These are phyloP conservation scores for Hydrolagus colliei DNA, from an alignment of 2,797 vertebrate genomes.

Conservation along the genomic window DNA sequence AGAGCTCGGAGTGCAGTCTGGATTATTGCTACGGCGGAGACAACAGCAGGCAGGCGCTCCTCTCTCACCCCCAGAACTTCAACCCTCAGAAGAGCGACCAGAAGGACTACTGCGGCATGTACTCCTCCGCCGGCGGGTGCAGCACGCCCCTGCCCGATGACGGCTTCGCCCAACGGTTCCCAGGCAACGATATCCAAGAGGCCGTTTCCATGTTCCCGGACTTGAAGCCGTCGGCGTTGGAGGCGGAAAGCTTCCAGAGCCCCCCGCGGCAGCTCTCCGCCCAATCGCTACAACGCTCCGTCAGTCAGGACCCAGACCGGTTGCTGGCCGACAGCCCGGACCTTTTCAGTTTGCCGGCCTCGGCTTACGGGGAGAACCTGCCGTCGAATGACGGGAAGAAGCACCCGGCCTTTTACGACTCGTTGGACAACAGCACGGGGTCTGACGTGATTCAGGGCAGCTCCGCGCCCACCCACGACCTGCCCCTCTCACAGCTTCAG, in stretches of 20 bases:
- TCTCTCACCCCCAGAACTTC: constrained; percentile 75
- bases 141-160: constrained; percentile 60
- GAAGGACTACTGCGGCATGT: constrained; percentile 90
- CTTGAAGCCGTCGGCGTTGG: constrained; percentile 46
- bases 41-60: constrained; percentile 90
- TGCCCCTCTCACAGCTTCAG: constrained; percentile 70
- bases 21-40: constrained; percentile 92
- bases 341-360: constrained; percentile 43
- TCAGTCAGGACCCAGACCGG: neutral
- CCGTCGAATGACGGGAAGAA: constrained; percentile 65
- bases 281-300: neutral
- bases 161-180: constrained; percentile 82
- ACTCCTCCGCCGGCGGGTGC: constrained; percentile 52
- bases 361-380: constrained; percentile 65
- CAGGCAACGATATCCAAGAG: constrained; percentile 58
- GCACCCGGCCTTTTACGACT: constrained; percentile 59
- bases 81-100: constrained; percentile 73
- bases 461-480: constrained; percentile 70
- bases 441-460: constrained; percentile 53
- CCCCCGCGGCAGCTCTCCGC: neutral
- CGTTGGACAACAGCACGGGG: constrained; percentile 59
- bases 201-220: constrained; percentile 73
- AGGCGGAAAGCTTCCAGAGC: neutral
- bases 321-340: neutral
- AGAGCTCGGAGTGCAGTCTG: constrained; percentile 64